phyloP scores from a whole-genome alignment of 2,888 invertebrate species.

The Dioctria rufipes region DNA sequence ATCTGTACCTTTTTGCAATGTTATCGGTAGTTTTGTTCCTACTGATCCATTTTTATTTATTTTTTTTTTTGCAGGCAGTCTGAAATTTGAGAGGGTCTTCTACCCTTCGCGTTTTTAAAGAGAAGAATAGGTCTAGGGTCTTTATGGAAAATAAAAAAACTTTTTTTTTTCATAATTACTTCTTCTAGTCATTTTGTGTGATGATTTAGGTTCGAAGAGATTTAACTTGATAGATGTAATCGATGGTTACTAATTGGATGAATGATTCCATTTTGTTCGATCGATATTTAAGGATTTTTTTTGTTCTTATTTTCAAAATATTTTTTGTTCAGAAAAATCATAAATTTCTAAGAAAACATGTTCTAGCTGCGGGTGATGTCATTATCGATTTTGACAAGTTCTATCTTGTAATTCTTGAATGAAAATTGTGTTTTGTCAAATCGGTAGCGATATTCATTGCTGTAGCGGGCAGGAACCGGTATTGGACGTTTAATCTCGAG shows the following conservation, averaged over 20 bases:
- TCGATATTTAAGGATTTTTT: background rate
- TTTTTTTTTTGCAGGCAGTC: background rate
- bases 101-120: background rate
- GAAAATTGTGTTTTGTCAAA: background rate
- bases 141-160: background rate
- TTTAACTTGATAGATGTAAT: conserved; percentile 36
- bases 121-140: conserved; percentile 2
- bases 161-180: conserved; percentile 1
- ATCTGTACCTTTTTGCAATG: conserved; percentile 18
- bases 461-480: no score
- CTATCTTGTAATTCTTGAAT: conserved; percentile 14
- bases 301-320: background rate
- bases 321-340: background rate
- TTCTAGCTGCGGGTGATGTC: background rate
- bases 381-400: conserved; percentile 30
- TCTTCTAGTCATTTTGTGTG: conserved; percentile 20
- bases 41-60: background rate
- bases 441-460: no score
- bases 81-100: conserved; percentile 13
- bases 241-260: conserved; percentile 21
- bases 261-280: conserved; percentile 7
- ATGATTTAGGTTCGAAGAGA: conserved; percentile 36
- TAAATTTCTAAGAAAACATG: conserved; percentile 11
- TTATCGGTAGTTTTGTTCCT: conserved; percentile 7
- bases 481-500: no score